These are phyloP conservation scores for Mycetomoellerius zeteki DNA, from an alignment of 1,140 invertebrate species.

Conservation along the genomic window DNA sequence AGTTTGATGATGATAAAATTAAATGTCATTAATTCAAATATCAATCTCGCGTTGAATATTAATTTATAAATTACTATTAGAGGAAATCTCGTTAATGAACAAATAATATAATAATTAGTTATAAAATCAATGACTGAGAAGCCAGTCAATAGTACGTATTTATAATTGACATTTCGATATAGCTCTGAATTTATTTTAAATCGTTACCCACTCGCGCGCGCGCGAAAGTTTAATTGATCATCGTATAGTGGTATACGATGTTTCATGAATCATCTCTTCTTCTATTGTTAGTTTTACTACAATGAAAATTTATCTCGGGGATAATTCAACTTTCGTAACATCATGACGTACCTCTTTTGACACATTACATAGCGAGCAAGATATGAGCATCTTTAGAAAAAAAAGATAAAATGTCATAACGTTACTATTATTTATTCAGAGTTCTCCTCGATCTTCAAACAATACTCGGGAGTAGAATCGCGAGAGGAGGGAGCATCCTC, in stretches of 20 bases:
- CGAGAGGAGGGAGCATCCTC: background rate
- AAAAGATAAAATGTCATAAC: background rate
- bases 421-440: background rate
- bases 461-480: background rate
- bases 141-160: background rate
- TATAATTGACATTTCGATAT: background rate
- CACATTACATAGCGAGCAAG: conserved; percentile 1
- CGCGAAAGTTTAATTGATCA: conserved; percentile 14
- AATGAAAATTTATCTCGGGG: conserved; percentile 17
- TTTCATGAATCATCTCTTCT: background rate
- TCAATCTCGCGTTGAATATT: background rate
- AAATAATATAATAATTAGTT: conserved; percentile 9
- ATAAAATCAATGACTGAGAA: background rate
- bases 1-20: background rate
- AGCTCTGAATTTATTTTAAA: background rate
- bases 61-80: background rate
- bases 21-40: background rate
- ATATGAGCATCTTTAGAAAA: background rate
- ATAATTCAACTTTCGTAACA: conserved; percentile 32
- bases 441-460: conserved; percentile 22
- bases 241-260: background rate
- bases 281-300: conserved; percentile 9
- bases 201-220: background rate
- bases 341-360: background rate
- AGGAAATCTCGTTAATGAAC: background rate